These are phyloP conservation scores for Drosophila lini DNA, from an alignment of 1,140 invertebrate genomes.

Conservation along the genomic window DNA sequence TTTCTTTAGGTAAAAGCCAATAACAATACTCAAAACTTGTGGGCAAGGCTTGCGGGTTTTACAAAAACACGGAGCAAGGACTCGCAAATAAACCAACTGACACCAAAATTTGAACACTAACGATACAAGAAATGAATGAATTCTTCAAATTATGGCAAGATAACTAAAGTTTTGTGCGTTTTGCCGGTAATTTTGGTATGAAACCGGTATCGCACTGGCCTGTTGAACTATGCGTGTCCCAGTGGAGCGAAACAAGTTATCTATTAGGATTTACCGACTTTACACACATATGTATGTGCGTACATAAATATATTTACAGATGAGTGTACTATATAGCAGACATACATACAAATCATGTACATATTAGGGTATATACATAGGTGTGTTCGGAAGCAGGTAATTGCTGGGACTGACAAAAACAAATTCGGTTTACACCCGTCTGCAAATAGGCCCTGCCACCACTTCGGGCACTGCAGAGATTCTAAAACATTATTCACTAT, in stretches of 20 bases:
- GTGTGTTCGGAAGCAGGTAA: slow-evolving; percentile 10
- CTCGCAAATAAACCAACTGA: too few relatives aligned
- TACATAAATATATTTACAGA: slow-evolving; percentile 8
- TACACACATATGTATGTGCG: background rate
- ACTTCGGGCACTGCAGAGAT: background rate
- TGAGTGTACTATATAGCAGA: slow-evolving; percentile 18
- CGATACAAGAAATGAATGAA: background rate
- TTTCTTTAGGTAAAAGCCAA: background rate
- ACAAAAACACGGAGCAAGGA: too few relatives aligned
- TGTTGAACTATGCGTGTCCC: slow-evolving; percentile 14
- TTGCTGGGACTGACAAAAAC: slow-evolving; percentile 6
- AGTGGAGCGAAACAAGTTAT: slow-evolving; percentile 15
- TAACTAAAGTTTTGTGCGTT: background rate
- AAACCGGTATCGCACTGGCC: slow-evolving; percentile 11
- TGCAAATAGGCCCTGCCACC: background rate
- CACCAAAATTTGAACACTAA: background rate
- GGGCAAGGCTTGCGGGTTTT: background rate
- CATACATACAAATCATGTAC: slow-evolving; percentile 12
- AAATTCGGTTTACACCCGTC: background rate
- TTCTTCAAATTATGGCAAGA: background rate
- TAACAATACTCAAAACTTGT: background rate
- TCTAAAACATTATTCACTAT: slow-evolving; percentile 13
- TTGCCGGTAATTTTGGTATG: slow-evolving; percentile 9
- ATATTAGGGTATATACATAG: slow-evolving; percentile 19
- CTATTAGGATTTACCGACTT: slow-evolving; percentile 16